Conservation (phyloP, 2,113 vertebrate genomes). For the Aythya baeri region DNA sequence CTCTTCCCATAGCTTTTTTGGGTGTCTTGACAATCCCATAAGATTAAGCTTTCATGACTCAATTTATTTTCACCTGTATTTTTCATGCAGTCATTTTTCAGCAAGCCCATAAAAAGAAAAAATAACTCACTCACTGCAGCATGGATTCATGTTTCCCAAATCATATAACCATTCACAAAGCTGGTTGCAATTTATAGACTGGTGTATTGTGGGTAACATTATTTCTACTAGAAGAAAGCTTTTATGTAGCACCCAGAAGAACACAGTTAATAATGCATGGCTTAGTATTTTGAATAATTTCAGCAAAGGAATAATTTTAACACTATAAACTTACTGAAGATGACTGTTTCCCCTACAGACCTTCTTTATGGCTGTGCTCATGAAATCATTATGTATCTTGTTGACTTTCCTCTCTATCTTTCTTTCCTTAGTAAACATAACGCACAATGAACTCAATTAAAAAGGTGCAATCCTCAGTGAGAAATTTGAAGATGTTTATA, state of each 20-base stretch:
- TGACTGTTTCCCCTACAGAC: background rate
- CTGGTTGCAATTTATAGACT: slow-evolving; percentile 61
- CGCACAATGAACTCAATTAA: background rate
- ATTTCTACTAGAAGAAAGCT: slow-evolving; percentile 22
- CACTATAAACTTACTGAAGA: slow-evolving; percentile 44
- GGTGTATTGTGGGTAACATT: slow-evolving; percentile 26
- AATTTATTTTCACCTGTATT: slow-evolving; percentile 34
- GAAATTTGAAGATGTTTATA: background rate
- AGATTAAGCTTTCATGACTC: slow-evolving; percentile 9
- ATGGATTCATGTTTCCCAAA: slow-evolving; percentile 53
- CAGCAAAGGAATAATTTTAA: slow-evolving; percentile 58
- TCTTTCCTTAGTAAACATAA: slow-evolving; percentile 2
- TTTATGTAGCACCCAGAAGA: slow-evolving; percentile 60
- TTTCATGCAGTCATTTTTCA: slow-evolving; percentile 6
- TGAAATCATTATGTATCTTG: slow-evolving; percentile 7
- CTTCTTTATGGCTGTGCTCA: slow-evolving; percentile 19
- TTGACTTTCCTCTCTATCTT: background rate
- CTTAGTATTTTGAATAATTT: slow-evolving; percentile 72
- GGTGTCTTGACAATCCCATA: background rate
- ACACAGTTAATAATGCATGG: slow-evolving; percentile 63
- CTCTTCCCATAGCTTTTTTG: background rate
- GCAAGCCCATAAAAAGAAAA: background rate
- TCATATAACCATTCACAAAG: slow-evolving; percentile 36
- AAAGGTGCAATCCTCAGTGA: background rate
- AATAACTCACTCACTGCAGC: slow-evolving; percentile 4